phyloP scores from a whole-genome alignment of 2,888 invertebrate genomes.

The Endotricha flammealis region DNA sequence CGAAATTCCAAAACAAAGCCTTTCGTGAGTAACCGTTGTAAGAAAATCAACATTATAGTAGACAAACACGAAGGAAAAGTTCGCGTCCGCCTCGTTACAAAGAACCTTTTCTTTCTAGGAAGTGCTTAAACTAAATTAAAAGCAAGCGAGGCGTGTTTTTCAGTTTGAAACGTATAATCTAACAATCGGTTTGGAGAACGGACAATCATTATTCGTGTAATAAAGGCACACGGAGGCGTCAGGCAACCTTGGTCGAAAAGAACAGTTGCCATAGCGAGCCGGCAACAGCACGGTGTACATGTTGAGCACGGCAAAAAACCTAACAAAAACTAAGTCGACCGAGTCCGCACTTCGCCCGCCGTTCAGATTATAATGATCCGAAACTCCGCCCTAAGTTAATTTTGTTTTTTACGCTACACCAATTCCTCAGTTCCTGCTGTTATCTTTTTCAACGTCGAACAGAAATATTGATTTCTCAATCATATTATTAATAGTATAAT shows the following conservation, averaged over 20 bases:
- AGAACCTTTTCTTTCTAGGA: conserved; percentile 56
- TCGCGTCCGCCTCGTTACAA: conserved; percentile 34
- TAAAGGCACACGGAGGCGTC: conserved; percentile 43
- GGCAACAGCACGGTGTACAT: conserved; percentile 43
- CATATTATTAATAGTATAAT: conserved; percentile 19
- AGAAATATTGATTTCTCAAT: conserved; percentile 43
- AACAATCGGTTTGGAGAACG: conserved; percentile 48
- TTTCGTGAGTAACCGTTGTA: conserved; percentile 62
- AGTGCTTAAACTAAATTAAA: conserved; percentile 55
- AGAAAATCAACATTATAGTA: conserved; percentile 51
- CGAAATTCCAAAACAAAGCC: conserved; percentile 39
- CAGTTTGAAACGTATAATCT: conserved; percentile 40
- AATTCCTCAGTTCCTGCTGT: conserved; percentile 34
- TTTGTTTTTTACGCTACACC: conserved; percentile 40
- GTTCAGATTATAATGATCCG: conserved; percentile 62
- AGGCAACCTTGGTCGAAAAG: conserved; percentile 62
- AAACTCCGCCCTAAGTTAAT: conserved; percentile 61
- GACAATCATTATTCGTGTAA: conserved; percentile 46
- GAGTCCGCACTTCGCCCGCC: conserved; percentile 48
- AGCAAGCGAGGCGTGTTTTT: conserved; percentile 43
- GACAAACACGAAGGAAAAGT: conserved; percentile 59
- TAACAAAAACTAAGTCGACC: conserved; percentile 52
- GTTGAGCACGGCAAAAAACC: conserved; percentile 50
- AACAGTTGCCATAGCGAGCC: conserved; percentile 51
- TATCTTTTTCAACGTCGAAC: conserved; percentile 24